Evolutionary conservation across 2,888 invertebrate species (phyloP), one percentile per base, ranked within the genome.

Genomic region (Orthonychiurus folsomi): DNA sequence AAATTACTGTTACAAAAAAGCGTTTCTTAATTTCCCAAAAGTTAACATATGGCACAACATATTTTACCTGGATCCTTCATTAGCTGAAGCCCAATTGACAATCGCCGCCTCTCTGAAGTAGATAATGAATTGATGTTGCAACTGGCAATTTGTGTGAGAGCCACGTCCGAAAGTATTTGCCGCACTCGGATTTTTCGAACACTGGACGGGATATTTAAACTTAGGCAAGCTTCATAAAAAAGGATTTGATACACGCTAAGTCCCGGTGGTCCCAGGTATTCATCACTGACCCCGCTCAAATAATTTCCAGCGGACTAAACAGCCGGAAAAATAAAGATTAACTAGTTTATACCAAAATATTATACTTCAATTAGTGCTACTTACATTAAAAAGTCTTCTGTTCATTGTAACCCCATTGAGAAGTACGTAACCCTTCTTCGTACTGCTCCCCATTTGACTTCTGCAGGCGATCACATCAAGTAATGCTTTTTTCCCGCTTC

Each of bases 401-500:
- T 88, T 89, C 71, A 95, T 80, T 0, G 90, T 86, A 2, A 89
- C 87, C 1, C 90, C 92, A 76, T 95, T 93, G 1, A 96, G 81
- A 0, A 91, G 81, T 25, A 96, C 89, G 75, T 93, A 89, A 0
- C 95, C 96, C 62, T 92, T 83, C 1, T 88, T 88, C 1, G 89
- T 85, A 1, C 88, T 88, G 69, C 85, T 63, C 2, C 68, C 68
- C 37, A 37, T 37, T 37, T 37, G 37, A n/a, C 21, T 21, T 28
- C 80, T 73, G 50, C 79, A 77, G 0, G 80, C 78, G 62, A 96
- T 90, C 5, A 95, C 94, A 77, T 96, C 95, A 5, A 97, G 80
- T 2, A 97, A 82, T 0, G 94, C 94, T 37, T 93, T 85, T 76
- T 97, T 97, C 0, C 96, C 96, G 73, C 93, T 93, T 18, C 93